Evolutionary conservation across 53 echinoderm and acorn worm genomes (phyloP).

Genomic region (Apostichopus leukothele): DNA sequence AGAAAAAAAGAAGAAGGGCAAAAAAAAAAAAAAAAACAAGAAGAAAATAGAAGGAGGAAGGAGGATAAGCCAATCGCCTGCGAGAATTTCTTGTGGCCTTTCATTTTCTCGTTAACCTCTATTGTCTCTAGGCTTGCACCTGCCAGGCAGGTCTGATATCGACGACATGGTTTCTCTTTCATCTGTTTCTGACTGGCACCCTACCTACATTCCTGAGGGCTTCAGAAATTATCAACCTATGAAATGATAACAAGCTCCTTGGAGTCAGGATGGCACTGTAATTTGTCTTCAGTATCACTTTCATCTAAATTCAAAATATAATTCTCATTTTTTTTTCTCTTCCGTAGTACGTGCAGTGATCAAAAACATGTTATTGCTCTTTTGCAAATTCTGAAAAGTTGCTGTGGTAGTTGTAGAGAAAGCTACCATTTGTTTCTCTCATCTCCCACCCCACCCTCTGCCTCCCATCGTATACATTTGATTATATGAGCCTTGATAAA

Average conservation of each 20-base stretch:
- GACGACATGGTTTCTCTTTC: conserved; percentile 8
- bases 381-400: too few species aligned
- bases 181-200: conserved; percentile 11
- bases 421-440: too few species aligned
- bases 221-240: conserved; percentile 29
- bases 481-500: too few species aligned
- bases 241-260: conserved; percentile 34
- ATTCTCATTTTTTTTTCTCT: neutral
- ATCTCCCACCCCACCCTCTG: too few species aligned
- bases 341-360: neutral
- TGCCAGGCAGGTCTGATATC: conserved; percentile 21
- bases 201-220: conserved; percentile 29
- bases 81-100: neutral
- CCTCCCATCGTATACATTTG: too few species aligned
- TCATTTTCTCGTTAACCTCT: conserved; percentile 40
- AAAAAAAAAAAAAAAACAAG: neutral
- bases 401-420: too few species aligned
- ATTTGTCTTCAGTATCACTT: conserved; percentile 24
- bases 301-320: neutral
- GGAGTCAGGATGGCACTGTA: neutral
- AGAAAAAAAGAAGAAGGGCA: neutral
- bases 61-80: neutral
- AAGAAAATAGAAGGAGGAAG: neutral
- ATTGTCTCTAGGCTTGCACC: conserved; percentile 29
- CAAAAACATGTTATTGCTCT: neutral